Base-by-base conservation (phyloP, 2,113 vertebrate species). In the Apus apus region DNA sequence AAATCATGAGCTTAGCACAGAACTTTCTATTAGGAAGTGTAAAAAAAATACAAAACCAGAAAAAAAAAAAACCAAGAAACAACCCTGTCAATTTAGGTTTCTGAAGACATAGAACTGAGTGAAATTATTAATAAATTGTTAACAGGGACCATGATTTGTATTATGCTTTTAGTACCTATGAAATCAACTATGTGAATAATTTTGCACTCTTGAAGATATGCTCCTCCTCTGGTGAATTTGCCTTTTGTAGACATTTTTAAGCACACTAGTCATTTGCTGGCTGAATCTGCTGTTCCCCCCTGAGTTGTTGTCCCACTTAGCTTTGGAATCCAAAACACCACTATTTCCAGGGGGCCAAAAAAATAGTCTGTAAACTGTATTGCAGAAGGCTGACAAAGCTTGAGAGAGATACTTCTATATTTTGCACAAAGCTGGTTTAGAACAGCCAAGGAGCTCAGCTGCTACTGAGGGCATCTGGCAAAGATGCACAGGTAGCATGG, bases 181-280 rank as follows among this genome's bases (percentile, higher is more conserved):
- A 93, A 93, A 92, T 90, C 89, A 95, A 87, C 93, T 58, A 58
- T 61, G 70, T 82, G 87, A 94, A 73, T 87, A 90, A 95, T 88
- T 68, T 74, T 32, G 43, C 29, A 56, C 60, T 80, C 21, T 20
- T 85, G n/a, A 76, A 62, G 17, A 43, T 46, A 62, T 21, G 51
- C 4, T 92, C 60, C 75, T 93, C 50, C 79, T 66, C 46, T 84
- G 76, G 56, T 43, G 51, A 84, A 38, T 20, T 84, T 67, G 46
- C 26, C 22, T 77, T 68, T 60, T 45, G 20, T 27, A 73, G 30
- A 72, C 22, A 12, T 68, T 91, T 92, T 86, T n/a, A 75, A 84
- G 43, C 27, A 60, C 11, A 38, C 10, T 29, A 70, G 43, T 78
- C 21, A 43, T 60, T 74, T 36, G 15, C 20, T 14, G 67, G 43